phyloP scores from a whole-genome alignment of 1,140 invertebrate species.

The Drosophila gunungcola region DNA sequence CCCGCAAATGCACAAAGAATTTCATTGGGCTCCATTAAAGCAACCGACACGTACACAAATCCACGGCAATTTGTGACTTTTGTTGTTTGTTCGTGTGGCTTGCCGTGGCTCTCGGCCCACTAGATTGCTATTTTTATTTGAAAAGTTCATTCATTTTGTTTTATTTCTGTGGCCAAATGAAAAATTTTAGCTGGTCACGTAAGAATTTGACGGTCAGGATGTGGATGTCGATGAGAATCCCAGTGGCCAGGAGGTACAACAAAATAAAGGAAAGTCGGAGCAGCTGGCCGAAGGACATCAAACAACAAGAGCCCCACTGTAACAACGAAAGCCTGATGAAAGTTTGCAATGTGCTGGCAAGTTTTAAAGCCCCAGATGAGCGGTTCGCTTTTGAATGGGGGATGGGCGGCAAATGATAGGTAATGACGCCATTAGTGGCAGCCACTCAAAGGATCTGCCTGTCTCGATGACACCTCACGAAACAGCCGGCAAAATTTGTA shows the following conservation, averaged over 20 bases:
- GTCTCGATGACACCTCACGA: constrained; percentile 53
- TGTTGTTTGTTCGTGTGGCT: constrained; percentile 39
- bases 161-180: constrained; percentile 69
- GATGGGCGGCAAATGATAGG: constrained; percentile 44
- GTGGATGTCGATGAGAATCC: not conserved
- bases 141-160: constrained; percentile 79
- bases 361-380: constrained; percentile 60
- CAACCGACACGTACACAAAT: constrained; percentile 56
- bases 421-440: constrained; percentile 80
- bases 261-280: constrained; percentile 10
- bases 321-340: constrained; percentile 69
- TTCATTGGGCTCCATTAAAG: constrained; percentile 35
- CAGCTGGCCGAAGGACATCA: constrained; percentile 69
- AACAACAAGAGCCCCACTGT: constrained; percentile 51
- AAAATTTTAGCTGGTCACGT: constrained; percentile 76
- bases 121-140: constrained; percentile 79
- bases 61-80: constrained; percentile 54
- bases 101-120: constrained; percentile 11
- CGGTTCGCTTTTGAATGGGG: constrained; percentile 12
- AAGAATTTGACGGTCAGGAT: constrained; percentile 40
- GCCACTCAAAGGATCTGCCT: constrained; percentile 60
- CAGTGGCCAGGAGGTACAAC: not conserved
- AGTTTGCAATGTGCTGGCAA: constrained; percentile 62
- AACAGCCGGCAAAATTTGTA: constrained; percentile 36
- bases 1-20: constrained; percentile 51